These are phyloP conservation scores for Gastracanthus pulcherrimus DNA, from an alignment of 2,888 invertebrate species.

Conservation along the genomic window DNA sequence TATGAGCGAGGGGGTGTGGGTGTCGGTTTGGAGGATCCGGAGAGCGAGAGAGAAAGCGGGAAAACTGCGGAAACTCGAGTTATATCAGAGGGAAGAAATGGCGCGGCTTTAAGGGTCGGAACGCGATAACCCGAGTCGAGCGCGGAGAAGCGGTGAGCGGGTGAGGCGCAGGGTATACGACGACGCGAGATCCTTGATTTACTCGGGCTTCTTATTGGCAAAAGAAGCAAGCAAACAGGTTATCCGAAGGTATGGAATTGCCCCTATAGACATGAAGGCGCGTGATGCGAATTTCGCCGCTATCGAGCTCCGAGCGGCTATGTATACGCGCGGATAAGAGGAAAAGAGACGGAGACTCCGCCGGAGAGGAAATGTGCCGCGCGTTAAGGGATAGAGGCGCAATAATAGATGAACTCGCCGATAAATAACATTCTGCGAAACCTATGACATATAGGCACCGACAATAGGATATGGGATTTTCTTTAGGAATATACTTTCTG, in stretches of 20 bases:
- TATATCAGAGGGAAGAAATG: background rate
- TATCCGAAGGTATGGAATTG: slow-evolving; percentile 63
- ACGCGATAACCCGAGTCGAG: slow-evolving; percentile 50
- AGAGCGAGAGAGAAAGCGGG: slow-evolving; percentile 16
- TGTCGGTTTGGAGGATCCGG: background rate
- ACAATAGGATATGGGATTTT: no score
- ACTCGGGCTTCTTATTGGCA: slow-evolving; percentile 64
- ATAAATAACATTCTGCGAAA: no score
- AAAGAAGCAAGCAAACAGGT: slow-evolving; percentile 66
- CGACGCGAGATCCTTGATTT: slow-evolving; percentile 66
- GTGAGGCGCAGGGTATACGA: background rate
- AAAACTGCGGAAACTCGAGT: slow-evolving; percentile 12
- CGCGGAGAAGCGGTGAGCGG: background rate
- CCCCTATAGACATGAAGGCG: slow-evolving; percentile 63
- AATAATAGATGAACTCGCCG: background rate
- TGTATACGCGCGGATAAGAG: background rate
- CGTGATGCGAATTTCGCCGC: slow-evolving; percentile 68
- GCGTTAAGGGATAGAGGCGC: background rate
- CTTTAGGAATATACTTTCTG: no score
- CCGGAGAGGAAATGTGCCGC: background rate
- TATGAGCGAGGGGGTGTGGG: background rate
- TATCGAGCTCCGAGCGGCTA: background rate
- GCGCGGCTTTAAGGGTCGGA: slow-evolving; percentile 21
- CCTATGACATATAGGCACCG: no score
- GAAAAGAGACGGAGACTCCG: background rate